Evolutionary conservation across 2,113 vertebrate genomes (phyloP), one percentile per base, ranked within the genome.

Genomic region (Chitala chitala): DNA sequence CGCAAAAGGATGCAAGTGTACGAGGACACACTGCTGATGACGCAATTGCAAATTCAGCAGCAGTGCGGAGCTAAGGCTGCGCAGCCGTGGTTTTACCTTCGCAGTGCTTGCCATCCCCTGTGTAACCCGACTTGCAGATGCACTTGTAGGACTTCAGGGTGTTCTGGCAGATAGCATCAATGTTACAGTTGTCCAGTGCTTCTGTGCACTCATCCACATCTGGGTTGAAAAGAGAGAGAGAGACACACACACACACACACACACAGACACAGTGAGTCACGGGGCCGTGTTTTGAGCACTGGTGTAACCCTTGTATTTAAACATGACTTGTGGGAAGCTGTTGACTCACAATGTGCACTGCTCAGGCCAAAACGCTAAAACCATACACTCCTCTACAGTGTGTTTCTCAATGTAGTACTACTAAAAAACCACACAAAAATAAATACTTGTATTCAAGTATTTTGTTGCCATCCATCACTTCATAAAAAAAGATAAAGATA

Each of bases 31-130:
- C n/a, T n/a, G n/a, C n/a, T n/a, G n/a, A n/a, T n/a, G n/a, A n/a
- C n/a, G n/a, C n/a, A n/a, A n/a, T n/a, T n/a, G n/a, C n/a, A n/a
- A 51, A 51, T 20, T 3, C 20, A 2, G 48, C 48, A 51, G 33
- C 36, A 42, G 44, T 24, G 20, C 9, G 3, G 20, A n/a, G n/a
- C n/a, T n/a, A n/a, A n/a, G n/a, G n/a, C n/a, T n/a, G n/a, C n/a
- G n/a, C n/a, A 3, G 15, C 68, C 29, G 44, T 20, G 10, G 12
- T 10, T 77, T 88, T 91, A 99, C 97, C 97, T 97, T 96, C 96
- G 86, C 97, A 99, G 83, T 96, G 94, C 83, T 95, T 98, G 61
- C 97, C 96, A 0, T 99, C 96, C 0, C 97, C 97, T 0, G 93
- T 96, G 82, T 98, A 99, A 71, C 92, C 92, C 0, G 92, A 92